These are phyloP conservation scores for Drosophila crucigera DNA, from an alignment of 2,888 invertebrate species.

Conservation along the genomic window DNA sequence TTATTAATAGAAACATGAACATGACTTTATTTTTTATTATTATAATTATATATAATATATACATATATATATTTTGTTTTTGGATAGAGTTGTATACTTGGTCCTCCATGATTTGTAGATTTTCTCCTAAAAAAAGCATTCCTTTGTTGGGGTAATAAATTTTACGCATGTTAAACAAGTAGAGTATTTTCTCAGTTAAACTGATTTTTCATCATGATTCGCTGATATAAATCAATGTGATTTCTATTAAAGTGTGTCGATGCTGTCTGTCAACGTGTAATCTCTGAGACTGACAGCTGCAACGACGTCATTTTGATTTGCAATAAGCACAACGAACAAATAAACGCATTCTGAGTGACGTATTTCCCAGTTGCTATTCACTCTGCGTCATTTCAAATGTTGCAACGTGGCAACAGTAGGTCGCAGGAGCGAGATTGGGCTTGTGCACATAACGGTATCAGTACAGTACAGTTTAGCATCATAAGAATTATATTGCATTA, in stretches of 20 bases:
- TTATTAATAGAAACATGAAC: too few species aligned
- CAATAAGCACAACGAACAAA: slow-evolving; percentile 9
- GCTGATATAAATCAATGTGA: slow-evolving; percentile 21
- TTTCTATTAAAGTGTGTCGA: slow-evolving; percentile 5
- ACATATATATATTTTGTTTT: too few species aligned
- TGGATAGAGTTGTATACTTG: too few species aligned
- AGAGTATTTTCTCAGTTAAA: not conserved
- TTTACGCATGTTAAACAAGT: not conserved
- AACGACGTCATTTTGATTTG: slow-evolving; percentile 39
- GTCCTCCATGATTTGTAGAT: not conserved
- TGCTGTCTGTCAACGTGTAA: slow-evolving; percentile 5
- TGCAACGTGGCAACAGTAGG: not conserved
- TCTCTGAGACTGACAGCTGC: slow-evolving; percentile 45
- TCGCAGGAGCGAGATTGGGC: not conserved
- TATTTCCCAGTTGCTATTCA: not conserved
- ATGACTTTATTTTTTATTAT: too few species aligned
- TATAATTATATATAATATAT: too few species aligned
- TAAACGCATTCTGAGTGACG: slow-evolving; percentile 1
- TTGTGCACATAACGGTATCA: not conserved
- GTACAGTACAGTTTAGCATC: not conserved
- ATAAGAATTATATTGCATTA: slow-evolving; percentile 15
- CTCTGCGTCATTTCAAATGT: slow-evolving; percentile 1
- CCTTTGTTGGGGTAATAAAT: not conserved
- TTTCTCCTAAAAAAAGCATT: not conserved
- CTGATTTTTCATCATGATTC: not conserved